Evolutionary conservation across 2,113 vertebrate species (phyloP), one percentile per base, ranked within the genome.

Genomic region (Pelodiscus sinensis): DNA sequence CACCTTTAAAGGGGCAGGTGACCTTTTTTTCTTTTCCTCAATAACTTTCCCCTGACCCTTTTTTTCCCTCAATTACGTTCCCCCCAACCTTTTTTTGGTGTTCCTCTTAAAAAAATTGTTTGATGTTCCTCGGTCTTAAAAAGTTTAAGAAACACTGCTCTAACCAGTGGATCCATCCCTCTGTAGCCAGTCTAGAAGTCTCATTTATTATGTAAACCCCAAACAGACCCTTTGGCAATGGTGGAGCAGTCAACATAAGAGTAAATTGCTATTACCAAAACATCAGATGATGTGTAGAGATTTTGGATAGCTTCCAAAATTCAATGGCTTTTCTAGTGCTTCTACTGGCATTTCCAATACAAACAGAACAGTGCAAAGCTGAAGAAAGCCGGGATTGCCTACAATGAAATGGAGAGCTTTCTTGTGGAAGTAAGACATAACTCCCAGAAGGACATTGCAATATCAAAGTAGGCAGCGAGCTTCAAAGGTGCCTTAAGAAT

Each of bases 341-440:
- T 0, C 4, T 38, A 38, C 13, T 6, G 65, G 0, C 8, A 1
- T 73, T 92, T 84, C 13, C 79, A 87, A 35, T 2, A 5, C 2
- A 60, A 4, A 12, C 15, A 22, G 3, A 44, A 18, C 68, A 13
- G 14, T 60, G 44, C 3, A 0, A 84, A 81, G 27, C 35, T 5
- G 22, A 71, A 71, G 27, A 71, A 22, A 73, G 8, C 19, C 19
- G 57, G 57, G 25, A 6, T 57, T 22, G 78, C 73, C 54, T 14
- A 21, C 78, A 1, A 7, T 51, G 24, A 54, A 68, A 58, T 2
- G 5, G 14, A 51, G 2, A 62, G 35, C 50, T 79, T 86, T 84
- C 13, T 55, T 8, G 79, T 86, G 38, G 5, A 6, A 77, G 2
- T 8, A 16, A 0, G 1, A 54, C 57, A 54, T 60, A 18, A 8